Conservation (phyloP, 2,888 invertebrate species). For the Drosophila ochracea region DNA sequence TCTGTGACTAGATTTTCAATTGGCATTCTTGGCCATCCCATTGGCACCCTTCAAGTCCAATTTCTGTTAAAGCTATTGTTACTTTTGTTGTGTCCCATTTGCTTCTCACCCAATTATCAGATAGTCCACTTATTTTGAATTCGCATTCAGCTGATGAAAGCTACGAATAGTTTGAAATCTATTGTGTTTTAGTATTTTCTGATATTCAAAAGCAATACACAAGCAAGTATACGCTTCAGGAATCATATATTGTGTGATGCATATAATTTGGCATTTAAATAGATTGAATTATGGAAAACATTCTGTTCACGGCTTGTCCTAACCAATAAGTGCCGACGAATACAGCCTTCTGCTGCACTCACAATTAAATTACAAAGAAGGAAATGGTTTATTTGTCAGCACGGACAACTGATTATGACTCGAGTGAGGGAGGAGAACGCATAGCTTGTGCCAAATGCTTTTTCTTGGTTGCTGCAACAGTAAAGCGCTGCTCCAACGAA, state of each 20-base stretch:
- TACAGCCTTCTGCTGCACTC: constrained; percentile 36
- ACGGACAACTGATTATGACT: background rate
- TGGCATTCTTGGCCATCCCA: constrained; percentile 1
- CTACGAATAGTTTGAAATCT: constrained; percentile 11
- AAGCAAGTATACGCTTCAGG: constrained; percentile 1
- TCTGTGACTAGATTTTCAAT: constrained; percentile 8
- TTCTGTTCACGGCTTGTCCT: constrained; percentile 2
- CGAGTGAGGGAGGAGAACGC: too few species aligned
- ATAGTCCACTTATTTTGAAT: constrained; percentile 8
- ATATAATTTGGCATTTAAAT: constrained; percentile 25
- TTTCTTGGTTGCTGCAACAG: constrained; percentile 10
- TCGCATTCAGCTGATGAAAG: constrained; percentile 2
- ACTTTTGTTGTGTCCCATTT: constrained; percentile 35
- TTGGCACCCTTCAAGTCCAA: constrained; percentile 9
- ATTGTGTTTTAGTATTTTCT: background rate
- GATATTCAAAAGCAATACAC: background rate
- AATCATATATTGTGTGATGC: constrained; percentile 10
- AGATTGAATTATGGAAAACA: constrained; percentile 16
- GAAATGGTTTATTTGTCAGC: constrained; percentile 35
- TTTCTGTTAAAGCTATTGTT: constrained; percentile 28
- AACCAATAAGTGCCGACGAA: constrained; percentile 15
- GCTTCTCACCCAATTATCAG: constrained; percentile 34
- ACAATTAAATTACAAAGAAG: constrained; percentile 57
- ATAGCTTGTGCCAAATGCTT: background rate
- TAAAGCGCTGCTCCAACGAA: constrained; percentile 33